Conservation (phyloP, 2,888 invertebrate genomes). For the Acleris laterana region DNA sequence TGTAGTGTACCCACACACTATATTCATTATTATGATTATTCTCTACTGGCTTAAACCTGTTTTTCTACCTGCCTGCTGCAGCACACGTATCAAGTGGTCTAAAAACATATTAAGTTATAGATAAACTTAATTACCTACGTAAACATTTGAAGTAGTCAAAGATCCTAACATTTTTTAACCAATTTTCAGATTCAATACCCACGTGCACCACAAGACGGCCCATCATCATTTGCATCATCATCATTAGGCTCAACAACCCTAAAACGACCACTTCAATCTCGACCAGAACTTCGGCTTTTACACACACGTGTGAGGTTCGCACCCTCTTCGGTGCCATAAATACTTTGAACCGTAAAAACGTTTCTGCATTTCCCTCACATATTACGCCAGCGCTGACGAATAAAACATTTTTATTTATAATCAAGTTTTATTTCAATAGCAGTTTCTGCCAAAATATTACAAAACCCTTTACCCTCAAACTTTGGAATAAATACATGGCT, state of each 20-base stretch:
- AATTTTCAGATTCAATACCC: slow-evolving; percentile 62
- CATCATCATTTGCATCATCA: slow-evolving; percentile 57
- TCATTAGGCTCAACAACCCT: slow-evolving; percentile 47
- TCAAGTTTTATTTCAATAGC: slow-evolving; percentile 14
- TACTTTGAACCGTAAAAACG: slow-evolving; percentile 7
- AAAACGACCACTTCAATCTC: slow-evolving; percentile 46
- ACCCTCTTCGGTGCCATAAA: slow-evolving; percentile 14
- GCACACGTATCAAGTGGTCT: too few relatives aligned
- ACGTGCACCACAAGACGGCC: slow-evolving; percentile 62
- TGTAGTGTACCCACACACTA: too few relatives aligned
- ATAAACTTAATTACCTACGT: too few relatives aligned
- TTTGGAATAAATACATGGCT: slow-evolving; percentile 4
- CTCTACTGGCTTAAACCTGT: too few relatives aligned
- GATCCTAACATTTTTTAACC: slow-evolving; percentile 19
- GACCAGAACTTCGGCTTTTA: slow-evolving; percentile 44
- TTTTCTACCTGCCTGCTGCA: too few relatives aligned
- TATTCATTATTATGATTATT: too few relatives aligned
- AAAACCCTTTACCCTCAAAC: not conserved
- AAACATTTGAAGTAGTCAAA: not conserved
- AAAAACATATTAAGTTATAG: too few relatives aligned
- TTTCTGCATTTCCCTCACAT: slow-evolving; percentile 42
- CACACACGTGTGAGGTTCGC: slow-evolving; percentile 23
- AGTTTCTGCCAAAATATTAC: not conserved
- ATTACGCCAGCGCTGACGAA: slow-evolving; percentile 59
- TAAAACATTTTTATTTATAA: slow-evolving; percentile 45